phyloP scores from a whole-genome alignment of 30 jellyfish, hydroid and myxozoan genomes.

The Catostylus mosaicus region DNA sequence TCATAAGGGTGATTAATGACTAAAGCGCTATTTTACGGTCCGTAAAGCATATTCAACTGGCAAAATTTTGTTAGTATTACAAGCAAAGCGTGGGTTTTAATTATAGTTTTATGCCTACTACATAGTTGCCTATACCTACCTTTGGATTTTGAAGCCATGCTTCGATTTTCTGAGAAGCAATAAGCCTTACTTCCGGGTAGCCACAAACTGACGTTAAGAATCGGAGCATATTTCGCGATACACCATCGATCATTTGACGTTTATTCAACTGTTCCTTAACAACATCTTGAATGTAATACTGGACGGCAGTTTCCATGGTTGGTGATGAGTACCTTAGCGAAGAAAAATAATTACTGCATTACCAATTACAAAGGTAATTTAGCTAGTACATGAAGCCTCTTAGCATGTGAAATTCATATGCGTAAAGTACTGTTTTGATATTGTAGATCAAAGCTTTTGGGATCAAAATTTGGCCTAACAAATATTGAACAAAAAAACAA shows the following conservation, averaged over 20 bases:
- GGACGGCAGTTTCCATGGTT: slow-evolving; percentile 82
- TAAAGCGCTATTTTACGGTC: no score
- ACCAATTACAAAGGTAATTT: background rate
- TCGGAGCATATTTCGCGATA: slow-evolving; percentile 89
- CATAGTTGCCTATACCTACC: slow-evolving; percentile 54
- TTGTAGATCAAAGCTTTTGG: no score
- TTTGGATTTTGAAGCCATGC: slow-evolving; percentile 99
- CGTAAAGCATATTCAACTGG: no score
- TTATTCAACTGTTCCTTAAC: slow-evolving; percentile 92
- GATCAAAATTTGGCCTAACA: background rate
- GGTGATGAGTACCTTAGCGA: slow-evolving; percentile 77
- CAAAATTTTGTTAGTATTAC: no score
- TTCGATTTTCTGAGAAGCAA: slow-evolving; percentile 93
- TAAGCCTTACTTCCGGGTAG: slow-evolving; percentile 87
- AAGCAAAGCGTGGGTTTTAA: no score
- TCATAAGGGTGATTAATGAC: no score
- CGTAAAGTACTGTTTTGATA: no score
- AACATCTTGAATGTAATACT: slow-evolving; percentile 84
- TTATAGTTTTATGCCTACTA: no score
- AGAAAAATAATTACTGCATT: background rate
- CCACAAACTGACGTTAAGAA: slow-evolving; percentile 94
- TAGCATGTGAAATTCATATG: no score
- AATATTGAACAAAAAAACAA: no score
- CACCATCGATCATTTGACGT: slow-evolving; percentile 97
- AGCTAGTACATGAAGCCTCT: no score